Percentiles rank a stretch among this genome's conserved stretches.
These are phyloP conservation scores for Eutolmus rufibarbis DNA, from an alignment of 2,888 invertebrate genomes.

Conservation along the genomic window DNA sequence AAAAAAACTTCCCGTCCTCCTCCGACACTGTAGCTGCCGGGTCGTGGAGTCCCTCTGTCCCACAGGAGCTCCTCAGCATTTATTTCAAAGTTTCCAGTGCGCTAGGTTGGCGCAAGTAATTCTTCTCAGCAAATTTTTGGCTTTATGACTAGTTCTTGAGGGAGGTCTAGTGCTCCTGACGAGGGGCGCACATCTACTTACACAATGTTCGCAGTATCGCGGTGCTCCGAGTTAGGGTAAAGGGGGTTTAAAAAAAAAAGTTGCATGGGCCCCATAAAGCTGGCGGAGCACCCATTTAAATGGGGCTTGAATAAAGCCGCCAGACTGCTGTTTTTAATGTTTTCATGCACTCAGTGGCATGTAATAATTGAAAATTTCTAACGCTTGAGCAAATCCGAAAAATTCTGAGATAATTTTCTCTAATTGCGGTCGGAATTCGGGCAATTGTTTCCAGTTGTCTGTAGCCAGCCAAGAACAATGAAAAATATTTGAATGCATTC, in stretches of 20 bases:
- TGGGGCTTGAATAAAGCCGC: neutral
- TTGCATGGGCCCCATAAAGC: neutral
- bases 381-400: neutral
- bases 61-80: neutral
- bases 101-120: neutral
- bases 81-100: neutral
- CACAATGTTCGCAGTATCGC: neutral
- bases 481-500: neutral
- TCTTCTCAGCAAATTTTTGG: neutral
- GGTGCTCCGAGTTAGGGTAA: neutral
- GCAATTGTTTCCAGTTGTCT: neutral
- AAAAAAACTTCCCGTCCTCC: neutral
- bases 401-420: neutral
- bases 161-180: neutral
- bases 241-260: neutral
- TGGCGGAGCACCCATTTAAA: neutral
- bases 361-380: slow-evolving; percentile 3
- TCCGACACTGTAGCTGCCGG: neutral
- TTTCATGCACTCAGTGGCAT: neutral
- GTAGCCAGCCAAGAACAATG: neutral
- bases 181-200: neutral
- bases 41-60: neutral
- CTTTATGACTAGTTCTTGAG: neutral
- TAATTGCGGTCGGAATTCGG: neutral
- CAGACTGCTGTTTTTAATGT: slow-evolving; percentile 21